Base-by-base conservation (phyloP, 23 tunicate genomes). In the Corella eumyota region DNA sequence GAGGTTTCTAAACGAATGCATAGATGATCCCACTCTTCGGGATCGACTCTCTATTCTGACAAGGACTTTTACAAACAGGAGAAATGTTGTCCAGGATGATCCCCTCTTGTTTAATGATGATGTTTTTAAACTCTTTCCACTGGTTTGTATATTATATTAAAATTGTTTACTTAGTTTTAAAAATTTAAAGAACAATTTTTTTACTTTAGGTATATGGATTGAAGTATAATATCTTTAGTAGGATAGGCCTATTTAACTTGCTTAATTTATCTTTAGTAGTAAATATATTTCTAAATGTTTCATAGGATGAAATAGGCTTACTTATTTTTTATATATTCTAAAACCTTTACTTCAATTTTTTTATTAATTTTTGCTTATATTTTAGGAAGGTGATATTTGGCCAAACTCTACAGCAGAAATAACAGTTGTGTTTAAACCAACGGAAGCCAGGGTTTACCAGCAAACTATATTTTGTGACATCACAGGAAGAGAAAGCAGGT, bases 351-450 rank as follows among this genome's bases (percentile, higher is more conserved):
- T n/a, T n/a, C n/a, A n/a, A n/a, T n/a, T n/a, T n/a, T n/a, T n/a
- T n/a, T n/a, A n/a, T n/a, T n/a, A n/a, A n/a, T 40, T 40, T 40
- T 40, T 25, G 25, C 23, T 1, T 29, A 27, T 56, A 23, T 30
- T 37, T 3, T 47, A 88, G 96, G 93, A 81, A 66, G 98, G 98
- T 17, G 92, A 92, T 33, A 79, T 92, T 30, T 92, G 92, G 86
- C 98, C 98, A 4, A 76, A 77, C 46, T 81, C 93, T 1, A 66
- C 93, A 1, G 71, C 75, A 9, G 98, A 92, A n/a, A 45, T 76
- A 22, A 69, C 93, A 21, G 75, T 82, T 4, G 80, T 83, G 7
- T 92, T 92, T 58, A 78, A 79, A 45, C 98, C 98, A 2, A 71
- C 76, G 17, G 80, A 60, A 30, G 93, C 76, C 0, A 77, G 67